Evolutionary conservation across 2,888 invertebrate species (phyloP).

Genomic region (Drosophila tanythrix): DNA sequence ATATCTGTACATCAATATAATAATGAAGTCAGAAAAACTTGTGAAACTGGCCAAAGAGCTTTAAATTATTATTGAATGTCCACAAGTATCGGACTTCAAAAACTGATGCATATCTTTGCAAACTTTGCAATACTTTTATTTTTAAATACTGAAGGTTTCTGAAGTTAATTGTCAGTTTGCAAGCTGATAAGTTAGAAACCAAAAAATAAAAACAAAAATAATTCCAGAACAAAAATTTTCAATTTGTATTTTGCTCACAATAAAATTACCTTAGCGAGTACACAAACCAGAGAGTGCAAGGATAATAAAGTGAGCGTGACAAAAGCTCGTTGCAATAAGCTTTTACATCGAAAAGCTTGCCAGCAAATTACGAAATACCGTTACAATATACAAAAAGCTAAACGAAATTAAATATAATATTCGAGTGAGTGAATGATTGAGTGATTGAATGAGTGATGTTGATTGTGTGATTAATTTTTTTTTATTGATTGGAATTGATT

Average conservation of each 20-base stretch:
- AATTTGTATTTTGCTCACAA: neutral
- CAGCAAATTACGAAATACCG: neutral
- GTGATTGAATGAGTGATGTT: neutral
- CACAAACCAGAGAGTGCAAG: constrained; percentile 24
- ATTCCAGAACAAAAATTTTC: neutral
- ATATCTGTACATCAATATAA: neutral
- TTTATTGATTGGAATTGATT: too few species aligned
- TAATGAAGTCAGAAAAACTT: neutral
- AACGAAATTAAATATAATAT: neutral
- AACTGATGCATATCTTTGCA: neutral
- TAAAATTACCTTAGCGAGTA: constrained; percentile 10
- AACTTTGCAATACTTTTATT: neutral
- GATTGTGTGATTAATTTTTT: neutral
- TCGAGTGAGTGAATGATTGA: neutral
- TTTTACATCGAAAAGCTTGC: neutral
- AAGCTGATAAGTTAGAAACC: neutral
- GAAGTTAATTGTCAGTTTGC: neutral
- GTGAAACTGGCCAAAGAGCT: neutral
- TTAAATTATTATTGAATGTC: neutral
- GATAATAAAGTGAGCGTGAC: neutral
- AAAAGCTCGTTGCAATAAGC: constrained; percentile 32
- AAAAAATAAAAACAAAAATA: too few species aligned
- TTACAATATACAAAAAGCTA: neutral
- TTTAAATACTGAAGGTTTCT: neutral
- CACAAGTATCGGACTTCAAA: neutral